Evolutionary conservation across 1,140 invertebrate genomes (phyloP).

Genomic region (Tetramorium parvispinum): DNA sequence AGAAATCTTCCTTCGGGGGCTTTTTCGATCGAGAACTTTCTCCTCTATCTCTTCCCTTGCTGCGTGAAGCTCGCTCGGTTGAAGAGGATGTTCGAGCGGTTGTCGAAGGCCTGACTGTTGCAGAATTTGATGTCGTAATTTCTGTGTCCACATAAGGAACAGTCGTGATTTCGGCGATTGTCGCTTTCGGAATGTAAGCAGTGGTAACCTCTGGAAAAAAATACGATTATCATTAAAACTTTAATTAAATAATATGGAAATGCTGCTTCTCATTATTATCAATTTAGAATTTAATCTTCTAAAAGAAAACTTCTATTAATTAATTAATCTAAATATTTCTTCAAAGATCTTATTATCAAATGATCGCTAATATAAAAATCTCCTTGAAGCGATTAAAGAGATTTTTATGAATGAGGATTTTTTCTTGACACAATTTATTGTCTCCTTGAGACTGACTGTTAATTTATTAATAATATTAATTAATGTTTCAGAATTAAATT

Average conservation of each 20-base stretch:
- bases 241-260: not conserved
- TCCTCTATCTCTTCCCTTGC: slow-evolving; percentile 41
- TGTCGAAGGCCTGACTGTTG: slow-evolving; percentile 35
- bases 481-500: not conserved
- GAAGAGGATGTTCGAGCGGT: not conserved
- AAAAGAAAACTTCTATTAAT: not conserved
- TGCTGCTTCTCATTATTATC: not conserved
- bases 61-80: slow-evolving; percentile 31
- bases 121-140: slow-evolving; percentile 19
- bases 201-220: slow-evolving; percentile 26
- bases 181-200: slow-evolving; percentile 22
- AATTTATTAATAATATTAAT: slow-evolving; percentile 17
- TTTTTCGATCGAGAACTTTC: slow-evolving; percentile 36
- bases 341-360: not conserved
- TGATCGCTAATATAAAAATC: not conserved
- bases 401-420: not conserved
- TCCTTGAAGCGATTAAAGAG: not conserved
- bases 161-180: slow-evolving; percentile 6
- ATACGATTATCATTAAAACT: not conserved
- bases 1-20: slow-evolving; percentile 80
- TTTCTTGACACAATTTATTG: not conserved
- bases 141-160: not conserved
- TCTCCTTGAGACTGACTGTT: not conserved
- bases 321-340: not conserved
- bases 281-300: not conserved